Base-by-base conservation (phyloP, 2,113 vertebrate species). In the Chaenocephalus aceratus region DNA sequence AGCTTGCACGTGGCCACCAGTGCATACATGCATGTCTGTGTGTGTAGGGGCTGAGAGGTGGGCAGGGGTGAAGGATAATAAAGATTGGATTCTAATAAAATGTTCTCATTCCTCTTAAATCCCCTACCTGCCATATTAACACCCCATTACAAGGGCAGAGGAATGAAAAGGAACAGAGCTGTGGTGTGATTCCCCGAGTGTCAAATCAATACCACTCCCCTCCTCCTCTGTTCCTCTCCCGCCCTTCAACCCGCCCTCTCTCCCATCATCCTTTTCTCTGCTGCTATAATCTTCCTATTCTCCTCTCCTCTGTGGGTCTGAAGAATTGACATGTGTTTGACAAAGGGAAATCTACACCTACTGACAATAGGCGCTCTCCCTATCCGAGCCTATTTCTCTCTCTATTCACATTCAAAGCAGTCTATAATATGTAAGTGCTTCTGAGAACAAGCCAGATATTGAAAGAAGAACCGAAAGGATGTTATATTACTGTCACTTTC, bases 61-160 rank as follows among this genome's bases (percentile, higher is more conserved):
- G 62, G 72, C 41, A 84, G 72, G 62, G 85, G 75, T 88, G 73
- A 91, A 81, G 74, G 82, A 89, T 91, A 89, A 92, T 91, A 94
- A 90, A 91, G 80, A 94, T 91, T 91, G 91, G 85, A 93, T 92
- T 93, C 86, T 89, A 94, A 93, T 93, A 94, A 94, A 95, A 91
- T 72, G 75, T 68, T 81, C 79, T 87, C 83, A 90, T 92, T 92
- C 88, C 87, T 72, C 63, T 85, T 90, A 88, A 89, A 93, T 89
- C 89, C 85, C 75, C 63, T 80, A 75, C 84, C 87, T 90, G 84
- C 81, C 88, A 90, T 90, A 93, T 94, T 92, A 94, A 93, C 90
- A 91, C 77, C 82, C 88, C 78, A 92, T 94, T 94, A 94, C 89
- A 92, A 92, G 84, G 87, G 87, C 90, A 90, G 91, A 93, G 93